Evolutionary conservation across 2,797 vertebrate genomes (phyloP).

Genomic region (Tamandua tetradactyla): DNA sequence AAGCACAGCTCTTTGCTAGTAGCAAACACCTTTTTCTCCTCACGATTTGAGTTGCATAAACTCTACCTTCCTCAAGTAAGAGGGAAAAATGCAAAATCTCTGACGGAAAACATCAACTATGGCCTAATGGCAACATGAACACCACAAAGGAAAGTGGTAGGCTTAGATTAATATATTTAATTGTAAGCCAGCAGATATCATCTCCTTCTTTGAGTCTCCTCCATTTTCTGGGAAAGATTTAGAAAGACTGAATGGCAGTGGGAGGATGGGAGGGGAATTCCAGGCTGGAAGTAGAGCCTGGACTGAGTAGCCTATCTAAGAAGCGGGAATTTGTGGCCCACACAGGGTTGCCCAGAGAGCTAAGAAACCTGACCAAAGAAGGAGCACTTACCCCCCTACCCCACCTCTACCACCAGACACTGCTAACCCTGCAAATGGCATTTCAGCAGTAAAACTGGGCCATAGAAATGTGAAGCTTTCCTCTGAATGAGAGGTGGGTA

Average conservation of each 20-base stretch:
- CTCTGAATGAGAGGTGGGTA: neutral
- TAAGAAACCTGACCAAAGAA: neutral
- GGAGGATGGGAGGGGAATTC: conserved; percentile 46
- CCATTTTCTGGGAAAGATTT: neutral
- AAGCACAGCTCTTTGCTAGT: neutral
- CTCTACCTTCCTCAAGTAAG: neutral
- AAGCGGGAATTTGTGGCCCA: neutral
- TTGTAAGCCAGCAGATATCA: neutral
- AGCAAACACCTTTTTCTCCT: too few species aligned
- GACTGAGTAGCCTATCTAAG: conserved; percentile 24
- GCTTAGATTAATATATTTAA: neutral
- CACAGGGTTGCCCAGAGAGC: neutral
- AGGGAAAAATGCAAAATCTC: neutral
- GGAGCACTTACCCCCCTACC: too few species aligned
- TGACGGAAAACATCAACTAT: neutral
- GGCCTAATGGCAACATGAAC: neutral
- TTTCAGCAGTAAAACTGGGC: neutral
- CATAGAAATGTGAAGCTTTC: neutral
- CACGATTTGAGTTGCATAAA: neutral
- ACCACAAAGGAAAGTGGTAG: neutral
- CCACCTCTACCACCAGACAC: neutral
- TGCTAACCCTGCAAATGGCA: neutral
- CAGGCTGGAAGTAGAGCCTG: neutral
- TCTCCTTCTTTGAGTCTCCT: neutral
- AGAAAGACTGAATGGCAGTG: neutral